These are phyloP conservation scores for Campopleginae sp. DNA, from an alignment of 2,888 invertebrate species.

Conservation along the genomic window DNA sequence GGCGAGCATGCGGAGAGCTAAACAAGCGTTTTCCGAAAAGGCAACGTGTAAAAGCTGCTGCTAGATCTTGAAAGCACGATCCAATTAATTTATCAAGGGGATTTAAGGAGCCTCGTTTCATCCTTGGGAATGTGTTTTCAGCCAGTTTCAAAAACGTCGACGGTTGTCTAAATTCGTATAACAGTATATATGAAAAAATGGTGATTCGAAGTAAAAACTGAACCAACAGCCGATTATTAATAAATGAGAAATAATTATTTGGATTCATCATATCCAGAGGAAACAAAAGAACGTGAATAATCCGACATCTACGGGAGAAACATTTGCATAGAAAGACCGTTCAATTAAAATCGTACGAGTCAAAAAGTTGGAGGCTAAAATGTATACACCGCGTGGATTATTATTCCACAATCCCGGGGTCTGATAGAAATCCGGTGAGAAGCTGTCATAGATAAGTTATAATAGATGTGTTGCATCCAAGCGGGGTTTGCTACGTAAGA, in stretches of 20 bases:
- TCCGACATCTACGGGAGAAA: not conserved
- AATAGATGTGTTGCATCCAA: conserved; percentile 3
- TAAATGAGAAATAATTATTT: not conserved
- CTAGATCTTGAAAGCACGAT: conserved; percentile 35
- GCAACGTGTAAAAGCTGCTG: conserved; percentile 22
- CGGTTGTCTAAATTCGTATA: not conserved
- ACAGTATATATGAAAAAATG: not conserved
- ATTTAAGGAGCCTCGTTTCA: not conserved
- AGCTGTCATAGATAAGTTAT: conserved; percentile 20
- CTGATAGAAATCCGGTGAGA: conserved; percentile 20
- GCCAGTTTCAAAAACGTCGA: not conserved
- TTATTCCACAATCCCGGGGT: conserved; percentile 23
- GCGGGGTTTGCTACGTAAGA: not conserved
- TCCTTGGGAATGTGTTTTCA: not conserved
- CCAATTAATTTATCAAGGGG: conserved; percentile 53
- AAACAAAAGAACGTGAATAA: not conserved
- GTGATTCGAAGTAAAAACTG: not conserved
- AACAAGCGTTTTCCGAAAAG: not conserved
- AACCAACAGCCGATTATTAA: not conserved
- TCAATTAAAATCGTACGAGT: not conserved
- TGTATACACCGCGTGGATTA: not conserved
- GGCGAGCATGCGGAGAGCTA: conserved; percentile 4
- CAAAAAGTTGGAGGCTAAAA: not conserved
- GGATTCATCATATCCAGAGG: not conserved
- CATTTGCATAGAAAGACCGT: not conserved